These are phyloP conservation scores for Sycophila texana DNA, from an alignment of 2,888 invertebrate species.

Conservation along the genomic window DNA sequence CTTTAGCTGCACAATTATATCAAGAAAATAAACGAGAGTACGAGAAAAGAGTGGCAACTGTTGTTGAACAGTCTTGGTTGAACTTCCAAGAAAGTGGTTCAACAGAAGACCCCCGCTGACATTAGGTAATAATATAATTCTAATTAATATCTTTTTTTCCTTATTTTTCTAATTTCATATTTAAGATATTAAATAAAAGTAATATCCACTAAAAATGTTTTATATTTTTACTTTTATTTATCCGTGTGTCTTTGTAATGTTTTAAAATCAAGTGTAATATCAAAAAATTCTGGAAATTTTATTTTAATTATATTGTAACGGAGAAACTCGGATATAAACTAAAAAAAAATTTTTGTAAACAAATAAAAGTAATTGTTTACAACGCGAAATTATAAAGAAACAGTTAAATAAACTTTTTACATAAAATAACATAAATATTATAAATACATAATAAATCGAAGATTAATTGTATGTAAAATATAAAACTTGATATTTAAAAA, in stretches of 20 bases:
- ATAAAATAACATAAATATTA: conserved; percentile 25
- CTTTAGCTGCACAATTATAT: conserved; percentile 82
- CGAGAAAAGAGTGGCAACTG: conserved; percentile 81
- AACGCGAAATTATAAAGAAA: background rate
- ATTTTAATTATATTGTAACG: background rate
- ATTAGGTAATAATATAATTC: conserved; percentile 62
- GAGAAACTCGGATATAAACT: background rate
- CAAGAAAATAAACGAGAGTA: conserved; percentile 83
- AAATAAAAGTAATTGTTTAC: background rate
- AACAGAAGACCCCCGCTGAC: conserved; percentile 74
- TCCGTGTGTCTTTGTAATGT: no score
- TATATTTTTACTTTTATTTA: no score
- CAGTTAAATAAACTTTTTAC: conserved; percentile 17
- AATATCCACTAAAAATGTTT: no score
- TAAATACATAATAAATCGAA: conserved; percentile 11
- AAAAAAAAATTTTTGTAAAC: background rate
- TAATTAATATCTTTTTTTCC: background rate
- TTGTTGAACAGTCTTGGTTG: conserved; percentile 82
- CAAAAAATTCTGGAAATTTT: background rate
- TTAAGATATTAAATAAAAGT: background rate
- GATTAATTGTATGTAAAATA: conserved; percentile 8
- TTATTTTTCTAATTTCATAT: background rate
- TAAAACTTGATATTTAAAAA: conserved; percentile 17
- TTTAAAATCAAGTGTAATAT: no score
- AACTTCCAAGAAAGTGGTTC: conserved; percentile 74